phyloP scores from a whole-genome alignment of 2,888 invertebrate genomes.

The Spatulosminthurus flaviceps region DNA sequence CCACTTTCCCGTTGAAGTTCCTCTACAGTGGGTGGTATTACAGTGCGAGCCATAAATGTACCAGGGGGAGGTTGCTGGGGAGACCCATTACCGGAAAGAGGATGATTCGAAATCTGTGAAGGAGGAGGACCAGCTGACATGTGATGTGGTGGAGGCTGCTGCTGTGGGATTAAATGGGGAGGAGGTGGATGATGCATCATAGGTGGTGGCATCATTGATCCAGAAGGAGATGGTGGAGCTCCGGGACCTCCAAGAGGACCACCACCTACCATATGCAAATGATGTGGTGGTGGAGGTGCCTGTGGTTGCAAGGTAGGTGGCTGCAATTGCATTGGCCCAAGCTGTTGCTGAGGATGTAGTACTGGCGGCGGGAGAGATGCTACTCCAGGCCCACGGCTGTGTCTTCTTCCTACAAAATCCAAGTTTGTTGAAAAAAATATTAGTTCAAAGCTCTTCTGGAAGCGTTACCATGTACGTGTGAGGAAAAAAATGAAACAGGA shows the following conservation, averaged over 20 bases:
- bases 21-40: slow-evolving; percentile 34
- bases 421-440: slow-evolving; percentile 23
- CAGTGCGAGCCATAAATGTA: slow-evolving; percentile 63
- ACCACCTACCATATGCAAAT: slow-evolving; percentile 51
- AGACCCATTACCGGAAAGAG: slow-evolving; percentile 54
- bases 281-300: slow-evolving; percentile 65
- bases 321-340: slow-evolving; percentile 67
- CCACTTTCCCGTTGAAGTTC: slow-evolving; percentile 46
- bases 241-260: slow-evolving; percentile 65
- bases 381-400: slow-evolving; percentile 48
- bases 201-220: slow-evolving; percentile 63
- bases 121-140: slow-evolving; percentile 44
- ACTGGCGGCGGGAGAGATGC: slow-evolving; percentile 62
- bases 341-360: slow-evolving; percentile 60
- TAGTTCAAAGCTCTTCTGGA: background rate
- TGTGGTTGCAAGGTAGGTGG: slow-evolving; percentile 66
- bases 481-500: slow-evolving; percentile 26
- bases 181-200: slow-evolving; percentile 62
- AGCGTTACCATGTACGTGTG: background rate
- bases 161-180: slow-evolving; percentile 61
- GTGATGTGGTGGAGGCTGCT: slow-evolving; percentile 55
- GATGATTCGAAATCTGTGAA: slow-evolving; percentile 60
- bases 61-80: slow-evolving; percentile 62
- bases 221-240: slow-evolving; percentile 64
- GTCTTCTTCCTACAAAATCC: slow-evolving; percentile 53